Evolutionary conservation across 2,888 invertebrate species (phyloP).

Genomic region (Lutraria lutraria): DNA sequence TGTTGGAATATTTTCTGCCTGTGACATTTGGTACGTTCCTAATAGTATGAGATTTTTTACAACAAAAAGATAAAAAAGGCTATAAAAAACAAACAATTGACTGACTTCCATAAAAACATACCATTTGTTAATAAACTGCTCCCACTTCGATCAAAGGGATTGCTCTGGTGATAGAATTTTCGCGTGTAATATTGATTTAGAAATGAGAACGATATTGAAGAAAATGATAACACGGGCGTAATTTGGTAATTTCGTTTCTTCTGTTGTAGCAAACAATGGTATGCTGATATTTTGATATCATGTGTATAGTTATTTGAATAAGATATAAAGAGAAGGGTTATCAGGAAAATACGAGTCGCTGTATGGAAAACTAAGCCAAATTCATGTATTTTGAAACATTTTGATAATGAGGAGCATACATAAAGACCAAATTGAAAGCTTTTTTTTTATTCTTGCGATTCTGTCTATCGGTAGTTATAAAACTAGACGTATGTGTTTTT

Average conservation of each 20-base stretch:
- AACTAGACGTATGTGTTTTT: constrained; percentile 35
- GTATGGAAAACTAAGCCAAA: not conserved
- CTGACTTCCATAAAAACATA: too few relatives aligned
- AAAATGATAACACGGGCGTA: not conserved
- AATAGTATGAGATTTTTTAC: too few relatives aligned
- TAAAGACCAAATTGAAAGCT: not conserved
- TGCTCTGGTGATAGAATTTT: too few relatives aligned
- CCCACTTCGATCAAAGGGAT: too few relatives aligned
- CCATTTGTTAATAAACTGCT: too few relatives aligned
- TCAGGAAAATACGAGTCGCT: not conserved
- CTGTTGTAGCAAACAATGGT: not conserved
- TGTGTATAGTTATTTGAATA: not conserved
- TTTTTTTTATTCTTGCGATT: not conserved
- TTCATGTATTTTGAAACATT: not conserved
- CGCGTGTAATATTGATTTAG: too few relatives aligned
- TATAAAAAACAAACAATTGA: too few relatives aligned
- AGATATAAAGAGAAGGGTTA: not conserved
- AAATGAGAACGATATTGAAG: not conserved
- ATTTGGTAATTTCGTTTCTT: not conserved
- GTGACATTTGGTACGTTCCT: too few relatives aligned
- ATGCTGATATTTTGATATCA: not conserved
- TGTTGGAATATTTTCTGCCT: too few relatives aligned
- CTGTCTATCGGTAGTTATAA: not conserved
- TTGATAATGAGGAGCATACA: not conserved
- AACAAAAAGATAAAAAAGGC: too few relatives aligned